phyloP scores from a whole-genome alignment of 1,140 invertebrate species.

The Lanistes nyassanus region DNA sequence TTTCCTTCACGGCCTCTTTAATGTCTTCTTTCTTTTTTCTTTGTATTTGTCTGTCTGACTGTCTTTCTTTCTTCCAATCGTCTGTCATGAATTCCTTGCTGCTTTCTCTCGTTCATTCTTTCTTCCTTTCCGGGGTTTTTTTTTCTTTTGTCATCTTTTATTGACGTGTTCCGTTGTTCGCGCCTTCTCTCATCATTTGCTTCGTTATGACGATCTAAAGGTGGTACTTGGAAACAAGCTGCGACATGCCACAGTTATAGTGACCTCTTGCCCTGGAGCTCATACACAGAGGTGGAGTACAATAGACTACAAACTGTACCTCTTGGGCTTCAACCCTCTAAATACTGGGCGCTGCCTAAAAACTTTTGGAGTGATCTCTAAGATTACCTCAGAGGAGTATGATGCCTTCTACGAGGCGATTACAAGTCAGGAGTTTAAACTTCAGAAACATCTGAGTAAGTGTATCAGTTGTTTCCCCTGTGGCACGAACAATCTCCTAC shows the following conservation, averaged over 20 bases:
- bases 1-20: too few species aligned
- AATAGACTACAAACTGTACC: conserved; percentile 47
- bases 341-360: conserved; percentile 44
- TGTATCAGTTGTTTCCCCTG: too few species aligned
- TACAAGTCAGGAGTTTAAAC: conserved; percentile 33
- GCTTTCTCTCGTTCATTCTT: too few species aligned
- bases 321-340: conserved; percentile 40
- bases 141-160: too few species aligned
- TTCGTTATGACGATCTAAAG: not conserved
- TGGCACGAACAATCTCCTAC: too few species aligned
- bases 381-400: conserved; percentile 44
- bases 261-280: conserved; percentile 39
- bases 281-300: conserved; percentile 24
- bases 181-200: too few species aligned
- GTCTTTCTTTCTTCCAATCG: too few species aligned
- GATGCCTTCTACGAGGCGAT: conserved; percentile 39
- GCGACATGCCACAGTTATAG: conserved; percentile 38
- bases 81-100: too few species aligned
- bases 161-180: too few species aligned
- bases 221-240: conserved; percentile 38
- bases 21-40: too few species aligned
- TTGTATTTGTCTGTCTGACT: too few species aligned
- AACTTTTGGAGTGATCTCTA: conserved; percentile 37
- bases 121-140: too few species aligned
- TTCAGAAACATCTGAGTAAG: conserved; percentile 33